A percentile compares a stretch with the other conserved stretches of the same genome.
Conservation (phyloP, 2,888 invertebrate species). For the Drosophila lutescens region DNA sequence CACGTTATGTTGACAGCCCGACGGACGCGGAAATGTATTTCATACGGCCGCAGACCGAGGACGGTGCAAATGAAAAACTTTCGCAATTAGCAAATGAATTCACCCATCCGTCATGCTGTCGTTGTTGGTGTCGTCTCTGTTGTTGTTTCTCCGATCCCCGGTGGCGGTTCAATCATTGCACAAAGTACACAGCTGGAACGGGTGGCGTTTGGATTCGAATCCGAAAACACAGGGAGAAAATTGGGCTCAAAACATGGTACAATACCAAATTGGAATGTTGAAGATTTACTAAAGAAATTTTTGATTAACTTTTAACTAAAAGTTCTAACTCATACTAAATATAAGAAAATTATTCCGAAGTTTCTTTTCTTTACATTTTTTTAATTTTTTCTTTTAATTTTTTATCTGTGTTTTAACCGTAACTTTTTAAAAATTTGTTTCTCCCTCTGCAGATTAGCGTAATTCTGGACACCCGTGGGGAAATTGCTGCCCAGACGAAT, state of each 20-base stretch:
- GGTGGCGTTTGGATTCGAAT: not conserved
- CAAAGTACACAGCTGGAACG: slow-evolving; percentile 9
- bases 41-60: slow-evolving; percentile 44
- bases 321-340: no score
- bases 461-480: not conserved
- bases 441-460: not conserved
- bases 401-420: no score
- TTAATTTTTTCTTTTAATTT: no score
- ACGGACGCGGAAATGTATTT: slow-evolving; percentile 49
- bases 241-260: not conserved
- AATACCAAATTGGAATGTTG: no score
- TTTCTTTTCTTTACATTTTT: not conserved
- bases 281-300: no score
- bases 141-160: slow-evolving; percentile 71
- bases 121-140: slow-evolving; percentile 38
- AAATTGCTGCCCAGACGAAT: slow-evolving; percentile 17
- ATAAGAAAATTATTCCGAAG: no score
- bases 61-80: slow-evolving; percentile 70
- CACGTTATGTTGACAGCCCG: slow-evolving; percentile 56
- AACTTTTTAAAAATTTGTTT: not conserved
- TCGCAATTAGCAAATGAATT: slow-evolving; percentile 83
- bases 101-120: slow-evolving; percentile 82
- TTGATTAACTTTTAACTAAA: no score
- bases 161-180: slow-evolving; percentile 78
- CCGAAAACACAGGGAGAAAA: slow-evolving; percentile 2